Evolutionary conservation across 2,113 vertebrate genomes (phyloP).

Genomic region (Nyctibius bracteatus): DNA sequence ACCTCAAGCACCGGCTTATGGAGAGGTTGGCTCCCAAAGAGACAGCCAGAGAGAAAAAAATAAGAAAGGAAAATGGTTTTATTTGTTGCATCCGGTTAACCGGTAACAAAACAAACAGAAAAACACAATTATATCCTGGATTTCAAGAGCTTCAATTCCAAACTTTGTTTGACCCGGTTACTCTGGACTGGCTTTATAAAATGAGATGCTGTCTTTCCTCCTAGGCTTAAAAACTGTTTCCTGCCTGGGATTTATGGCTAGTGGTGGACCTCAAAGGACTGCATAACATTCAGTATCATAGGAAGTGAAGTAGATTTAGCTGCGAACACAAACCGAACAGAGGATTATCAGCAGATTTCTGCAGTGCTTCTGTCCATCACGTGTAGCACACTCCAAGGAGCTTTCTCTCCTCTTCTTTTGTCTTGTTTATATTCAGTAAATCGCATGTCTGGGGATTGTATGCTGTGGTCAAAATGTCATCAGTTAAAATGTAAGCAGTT

Average conservation of each 20-base stretch:
- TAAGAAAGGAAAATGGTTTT: slow-evolving; percentile 24
- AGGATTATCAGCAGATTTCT: slow-evolving; percentile 42
- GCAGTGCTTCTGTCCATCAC: neutral
- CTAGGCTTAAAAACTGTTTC: slow-evolving; percentile 49
- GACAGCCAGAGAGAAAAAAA: slow-evolving; percentile 43
- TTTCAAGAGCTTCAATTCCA: slow-evolving; percentile 48
- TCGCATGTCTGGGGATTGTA: neutral
- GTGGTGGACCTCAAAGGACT: slow-evolving; percentile 35
- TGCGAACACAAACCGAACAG: neutral
- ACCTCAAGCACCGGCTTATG: slow-evolving; percentile 39
- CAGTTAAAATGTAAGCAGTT: neutral
- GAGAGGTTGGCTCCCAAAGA: slow-evolving; percentile 17
- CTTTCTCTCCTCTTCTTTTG: neutral
- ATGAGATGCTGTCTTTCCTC: slow-evolving; percentile 47
- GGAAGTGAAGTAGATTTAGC: slow-evolving; percentile 32
- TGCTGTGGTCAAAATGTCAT: slow-evolving; percentile 3
- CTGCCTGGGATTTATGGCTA: slow-evolving; percentile 61
- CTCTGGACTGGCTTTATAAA: slow-evolving; percentile 54
- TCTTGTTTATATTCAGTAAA: neutral
- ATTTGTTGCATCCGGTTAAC: slow-evolving; percentile 55
- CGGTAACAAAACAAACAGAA: slow-evolving; percentile 53
- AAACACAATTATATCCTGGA: slow-evolving; percentile 50
- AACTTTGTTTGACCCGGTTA: slow-evolving; percentile 53
- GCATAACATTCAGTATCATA: neutral
- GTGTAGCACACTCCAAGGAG: neutral